These are phyloP conservation scores for Tenodera sinensis DNA, from an alignment of 2,888 invertebrate species.

Conservation along the genomic window DNA sequence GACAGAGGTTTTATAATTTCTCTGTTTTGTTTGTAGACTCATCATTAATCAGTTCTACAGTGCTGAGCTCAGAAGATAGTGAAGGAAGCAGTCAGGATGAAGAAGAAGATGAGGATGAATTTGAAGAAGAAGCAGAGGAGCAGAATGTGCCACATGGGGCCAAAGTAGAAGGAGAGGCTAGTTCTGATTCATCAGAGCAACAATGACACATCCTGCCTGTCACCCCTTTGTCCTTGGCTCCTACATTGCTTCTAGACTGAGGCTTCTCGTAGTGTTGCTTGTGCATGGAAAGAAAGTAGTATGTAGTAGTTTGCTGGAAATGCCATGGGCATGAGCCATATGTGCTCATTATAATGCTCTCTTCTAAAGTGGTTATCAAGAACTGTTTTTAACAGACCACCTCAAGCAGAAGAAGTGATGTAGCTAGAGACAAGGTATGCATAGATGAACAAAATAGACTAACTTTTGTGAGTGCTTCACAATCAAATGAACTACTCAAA, in stretches of 20 bases:
- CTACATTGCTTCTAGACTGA: background rate
- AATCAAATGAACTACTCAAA: background rate
- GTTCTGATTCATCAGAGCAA: background rate
- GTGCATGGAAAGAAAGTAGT: background rate
- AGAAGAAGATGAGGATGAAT: conserved; percentile 28
- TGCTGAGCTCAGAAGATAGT: conserved; percentile 34
- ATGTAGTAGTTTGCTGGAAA: background rate
- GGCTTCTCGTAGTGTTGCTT: background rate
- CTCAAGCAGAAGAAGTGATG: background rate
- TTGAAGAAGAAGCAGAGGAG: conserved; percentile 11
- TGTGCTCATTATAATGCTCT: background rate
- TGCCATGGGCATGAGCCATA: background rate
- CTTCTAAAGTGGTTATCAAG: background rate
- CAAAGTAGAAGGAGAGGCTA: conserved; percentile 2
- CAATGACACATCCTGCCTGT: conserved; percentile 2
- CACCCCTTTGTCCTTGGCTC: background rate
- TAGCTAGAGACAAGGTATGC: background rate
- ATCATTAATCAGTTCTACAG: conserved; percentile 28
- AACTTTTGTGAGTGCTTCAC: background rate
- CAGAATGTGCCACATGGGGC: background rate
- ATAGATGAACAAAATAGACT: background rate
- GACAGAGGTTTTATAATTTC: background rate
- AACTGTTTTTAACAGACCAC: background rate
- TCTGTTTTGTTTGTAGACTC: conserved; percentile 22
- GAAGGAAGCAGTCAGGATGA: conserved; percentile 36